Conservation (phyloP, 2,888 invertebrate species). For the Sisyra nigra region DNA sequence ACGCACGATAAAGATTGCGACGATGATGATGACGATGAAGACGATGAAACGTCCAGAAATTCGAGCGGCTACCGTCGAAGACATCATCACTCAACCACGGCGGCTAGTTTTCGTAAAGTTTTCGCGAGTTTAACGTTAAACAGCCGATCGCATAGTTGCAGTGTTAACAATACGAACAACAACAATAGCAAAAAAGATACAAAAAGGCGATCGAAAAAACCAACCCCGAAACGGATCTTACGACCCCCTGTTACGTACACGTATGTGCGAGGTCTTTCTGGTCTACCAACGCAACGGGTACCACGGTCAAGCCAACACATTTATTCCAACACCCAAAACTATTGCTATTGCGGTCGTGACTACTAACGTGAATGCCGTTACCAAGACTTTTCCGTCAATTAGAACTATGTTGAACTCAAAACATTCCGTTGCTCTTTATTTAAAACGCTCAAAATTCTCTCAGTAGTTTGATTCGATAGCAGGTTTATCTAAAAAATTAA, state of each 20-base stretch:
- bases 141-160: constrained; percentile 46
- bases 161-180: constrained; percentile 22
- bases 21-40: constrained; percentile 19
- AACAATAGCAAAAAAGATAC: constrained; percentile 18
- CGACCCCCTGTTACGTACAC: constrained; percentile 65
- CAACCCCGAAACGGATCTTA: constrained; percentile 56
- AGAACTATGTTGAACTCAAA: not conserved
- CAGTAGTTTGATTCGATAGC: no score
- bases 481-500: no score
- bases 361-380: not conserved
- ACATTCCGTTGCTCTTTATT: not conserved
- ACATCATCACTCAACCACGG: constrained; percentile 26
- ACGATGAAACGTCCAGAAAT: constrained; percentile 18
- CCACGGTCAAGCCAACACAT: constrained; percentile 29
- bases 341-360: constrained; percentile 5
- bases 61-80: constrained; percentile 14
- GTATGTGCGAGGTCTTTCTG: constrained; percentile 65
- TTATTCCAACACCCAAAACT: not conserved
- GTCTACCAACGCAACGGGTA: constrained; percentile 65
- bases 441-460: no score
- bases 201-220: constrained; percentile 31
- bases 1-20: constrained; percentile 25
- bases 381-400: not conserved
- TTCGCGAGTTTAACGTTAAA: constrained; percentile 49
- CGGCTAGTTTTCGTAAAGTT: constrained; percentile 48